Conservation (phyloP, 2,888 invertebrate species). For the Netelia melanura region DNA sequence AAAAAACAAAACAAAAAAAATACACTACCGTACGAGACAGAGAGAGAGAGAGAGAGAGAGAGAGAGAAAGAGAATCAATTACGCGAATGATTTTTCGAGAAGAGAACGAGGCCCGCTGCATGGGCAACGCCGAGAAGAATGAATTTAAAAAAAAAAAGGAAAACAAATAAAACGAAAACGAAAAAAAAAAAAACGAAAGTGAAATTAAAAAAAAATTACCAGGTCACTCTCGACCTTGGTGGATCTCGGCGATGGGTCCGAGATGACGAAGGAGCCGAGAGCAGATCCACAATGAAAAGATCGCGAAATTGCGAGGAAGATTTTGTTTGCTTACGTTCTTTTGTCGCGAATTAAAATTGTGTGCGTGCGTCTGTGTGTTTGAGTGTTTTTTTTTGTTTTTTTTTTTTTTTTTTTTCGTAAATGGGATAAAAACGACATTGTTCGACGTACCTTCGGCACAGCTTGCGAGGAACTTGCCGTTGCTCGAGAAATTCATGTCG, state of each 20-base stretch:
- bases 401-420: background rate
- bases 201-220: slow-evolving; percentile 2
- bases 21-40: background rate
- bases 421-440: background rate
- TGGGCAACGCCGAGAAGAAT: background rate
- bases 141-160: background rate
- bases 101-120: background rate
- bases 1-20: background rate
- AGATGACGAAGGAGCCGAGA: slow-evolving; percentile 25
- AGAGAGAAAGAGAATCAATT: background rate
- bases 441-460: slow-evolving; percentile 91
- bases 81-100: background rate
- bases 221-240: slow-evolving; percentile 9
- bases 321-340: slow-evolving; percentile 17
- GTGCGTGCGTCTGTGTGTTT: background rate
- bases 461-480: slow-evolving; percentile 94
- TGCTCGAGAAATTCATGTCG: slow-evolving; percentile 93
- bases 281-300: slow-evolving; percentile 14
- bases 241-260: background rate
- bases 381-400: background rate
- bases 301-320: slow-evolving; percentile 35
- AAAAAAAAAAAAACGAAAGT: background rate
- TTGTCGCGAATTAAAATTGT: background rate
- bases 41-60: background rate
- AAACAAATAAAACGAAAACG: slow-evolving; percentile 12